These are phyloP conservation scores for Morpho deidamia DNA, from an alignment of 2,888 invertebrate genomes.

Conservation along the genomic window DNA sequence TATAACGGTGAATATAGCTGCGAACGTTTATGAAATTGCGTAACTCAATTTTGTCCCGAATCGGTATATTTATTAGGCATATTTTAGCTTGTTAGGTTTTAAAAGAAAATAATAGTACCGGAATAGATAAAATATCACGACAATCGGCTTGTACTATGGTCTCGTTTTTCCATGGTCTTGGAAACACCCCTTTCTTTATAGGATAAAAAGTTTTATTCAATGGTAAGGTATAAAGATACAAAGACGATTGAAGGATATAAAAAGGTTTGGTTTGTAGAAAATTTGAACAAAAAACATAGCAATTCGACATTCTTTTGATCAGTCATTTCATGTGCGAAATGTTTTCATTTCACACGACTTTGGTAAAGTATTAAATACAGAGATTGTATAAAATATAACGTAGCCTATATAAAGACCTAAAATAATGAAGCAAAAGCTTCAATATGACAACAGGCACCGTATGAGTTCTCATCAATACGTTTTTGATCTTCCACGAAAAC, in stretches of 20 bases:
- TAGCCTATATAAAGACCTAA: too few relatives aligned
- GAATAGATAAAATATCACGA: slow-evolving; percentile 1
- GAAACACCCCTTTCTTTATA: background rate
- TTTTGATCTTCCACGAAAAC: too few relatives aligned
- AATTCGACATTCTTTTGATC: too few relatives aligned
- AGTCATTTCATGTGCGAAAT: too few relatives aligned
- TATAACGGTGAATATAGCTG: background rate
- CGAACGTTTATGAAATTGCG: background rate
- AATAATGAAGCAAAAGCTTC: too few relatives aligned
- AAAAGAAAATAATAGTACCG: background rate
- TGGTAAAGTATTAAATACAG: background rate
- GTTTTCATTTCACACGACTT: background rate
- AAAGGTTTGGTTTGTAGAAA: background rate
- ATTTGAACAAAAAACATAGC: too few relatives aligned
- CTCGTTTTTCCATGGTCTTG: background rate
- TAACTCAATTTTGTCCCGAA: background rate
- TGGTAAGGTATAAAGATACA: background rate
- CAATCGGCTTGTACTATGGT: background rate
- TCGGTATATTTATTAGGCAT: background rate
- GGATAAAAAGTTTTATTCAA: slow-evolving; percentile 1
- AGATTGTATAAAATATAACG: too few relatives aligned
- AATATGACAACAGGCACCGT: too few relatives aligned
- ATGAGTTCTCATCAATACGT: too few relatives aligned
- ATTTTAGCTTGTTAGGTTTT: background rate
- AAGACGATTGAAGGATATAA: background rate